Evolutionary conservation across 2,797 vertebrate species (phyloP), one percentile per base, ranked within the genome.

Genomic region (Adrianichthys oophorus): DNA sequence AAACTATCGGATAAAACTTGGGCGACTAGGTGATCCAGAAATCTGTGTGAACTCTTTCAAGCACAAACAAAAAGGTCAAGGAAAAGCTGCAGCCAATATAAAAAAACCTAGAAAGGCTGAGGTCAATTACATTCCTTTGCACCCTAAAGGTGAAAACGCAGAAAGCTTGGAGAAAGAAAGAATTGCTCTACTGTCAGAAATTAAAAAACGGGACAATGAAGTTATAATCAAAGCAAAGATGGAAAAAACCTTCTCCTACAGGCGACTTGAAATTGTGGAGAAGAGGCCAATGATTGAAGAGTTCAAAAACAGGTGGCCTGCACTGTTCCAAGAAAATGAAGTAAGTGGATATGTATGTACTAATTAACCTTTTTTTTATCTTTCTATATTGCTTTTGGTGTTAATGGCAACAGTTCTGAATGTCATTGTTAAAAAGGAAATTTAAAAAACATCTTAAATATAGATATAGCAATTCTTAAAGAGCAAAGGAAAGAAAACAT

Each of bases 11-110:
- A 65, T 49, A 43, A 78, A 73, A 7, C 68, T 75, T 4, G 41
- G 58, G 0, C 0, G 53, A 44, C 63, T 67, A 0, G 42, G 52
- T 8, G 47, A 68, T 48, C 65, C 72, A 10, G 75, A 79, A 53
- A 52, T 80, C 17, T 1, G 4, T 48, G 41, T 79, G 0, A 83
- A 80, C 43, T 72, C 62, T 0, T 48, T 79, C 5, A 71, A 60
- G 1, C 19, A 74, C 40, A 77, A 78, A 52, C 2, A 3, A 21
- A 15, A 61, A 53, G 62, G 62, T 32, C 47, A 59, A 13, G 62
- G 50, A 4, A 70, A 70, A 56, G n/a, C 58, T 47, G 54, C 68
- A 54, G 53, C 74, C 0, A 60, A 63, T 4, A 72, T 72, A 1
- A 59, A 59, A 6, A 59, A 59, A 7, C 15, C 21, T 1, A 49